Percentiles rank a stretch among this genome's conserved stretches.
Evolutionary conservation across 2,113 vertebrate species (phyloP).

Genomic region (Mormyrus lacerda): DNA sequence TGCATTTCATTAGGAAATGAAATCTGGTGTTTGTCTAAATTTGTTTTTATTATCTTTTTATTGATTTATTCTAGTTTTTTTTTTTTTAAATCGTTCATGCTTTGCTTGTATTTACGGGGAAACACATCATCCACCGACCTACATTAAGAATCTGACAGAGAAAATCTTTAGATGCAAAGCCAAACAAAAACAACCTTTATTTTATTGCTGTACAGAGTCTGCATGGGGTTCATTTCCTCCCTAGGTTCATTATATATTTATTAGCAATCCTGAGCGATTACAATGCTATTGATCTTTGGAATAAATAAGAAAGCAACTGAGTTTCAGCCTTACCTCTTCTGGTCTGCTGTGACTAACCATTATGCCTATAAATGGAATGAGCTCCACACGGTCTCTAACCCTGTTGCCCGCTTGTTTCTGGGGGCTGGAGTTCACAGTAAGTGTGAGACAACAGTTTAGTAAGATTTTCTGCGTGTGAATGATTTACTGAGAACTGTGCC

Average conservation of each 20-base stretch:
- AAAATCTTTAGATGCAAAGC: not conserved
- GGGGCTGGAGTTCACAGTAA: not conserved
- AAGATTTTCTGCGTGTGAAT: not conserved
- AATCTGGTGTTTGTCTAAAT: not conserved
- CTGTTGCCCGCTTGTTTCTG: not conserved
- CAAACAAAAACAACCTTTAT: not conserved
- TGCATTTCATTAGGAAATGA: not conserved
- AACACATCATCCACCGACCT: not conserved
- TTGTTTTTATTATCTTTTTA: not conserved
- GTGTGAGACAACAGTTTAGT: not conserved
- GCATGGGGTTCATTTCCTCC: not conserved
- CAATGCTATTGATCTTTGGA: not conserved
- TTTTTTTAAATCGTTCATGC: not conserved
- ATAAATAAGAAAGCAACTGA: not conserved
- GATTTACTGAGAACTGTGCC: conserved; percentile 24
- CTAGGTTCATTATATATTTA: not conserved
- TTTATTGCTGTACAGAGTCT: not conserved
- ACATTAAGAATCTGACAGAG: not conserved
- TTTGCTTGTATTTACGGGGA: not conserved
- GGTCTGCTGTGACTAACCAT: not conserved
- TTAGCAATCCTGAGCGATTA: not conserved
- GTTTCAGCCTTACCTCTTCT: not conserved
- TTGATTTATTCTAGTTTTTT: not conserved
- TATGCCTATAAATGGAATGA: not conserved
- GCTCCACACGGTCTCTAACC: not conserved